Evolutionary conservation across 2,797 vertebrate genomes (phyloP).

Genomic region (Urocyon cinereoargenteus): DNA sequence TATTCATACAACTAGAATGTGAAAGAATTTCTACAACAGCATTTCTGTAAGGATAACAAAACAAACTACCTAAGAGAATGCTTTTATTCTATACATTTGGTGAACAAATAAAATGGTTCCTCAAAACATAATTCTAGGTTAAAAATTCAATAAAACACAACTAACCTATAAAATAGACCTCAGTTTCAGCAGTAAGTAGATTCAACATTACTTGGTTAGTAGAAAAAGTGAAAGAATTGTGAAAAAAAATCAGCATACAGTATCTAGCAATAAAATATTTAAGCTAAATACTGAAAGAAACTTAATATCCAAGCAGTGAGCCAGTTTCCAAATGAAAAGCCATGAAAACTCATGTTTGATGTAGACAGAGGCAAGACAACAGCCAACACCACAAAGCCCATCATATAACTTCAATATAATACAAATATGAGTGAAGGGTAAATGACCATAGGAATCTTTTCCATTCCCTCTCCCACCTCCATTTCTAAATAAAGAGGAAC

Average conservation of each 20-base stretch:
- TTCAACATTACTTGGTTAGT: constrained; percentile 7
- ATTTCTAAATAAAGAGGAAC: constrained; percentile 71
- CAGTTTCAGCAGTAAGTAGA: constrained; percentile 2
- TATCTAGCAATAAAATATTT: constrained; percentile 18
- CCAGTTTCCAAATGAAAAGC: not conserved
- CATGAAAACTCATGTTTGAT: constrained; percentile 36
- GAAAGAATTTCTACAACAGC: not conserved
- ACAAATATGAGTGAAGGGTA: not conserved
- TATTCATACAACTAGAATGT: constrained; percentile 34
- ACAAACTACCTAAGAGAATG: constrained; percentile 26
- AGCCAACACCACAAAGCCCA: not conserved
- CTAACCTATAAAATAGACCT: not conserved
- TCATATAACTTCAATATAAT: not conserved
- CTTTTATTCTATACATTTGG: constrained; percentile 41
- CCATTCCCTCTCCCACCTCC: not conserved
- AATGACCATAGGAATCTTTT: not conserved
- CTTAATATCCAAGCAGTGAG: constrained; percentile 7
- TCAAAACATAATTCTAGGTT: constrained; percentile 12
- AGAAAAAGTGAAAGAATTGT: constrained; percentile 17
- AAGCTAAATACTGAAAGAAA: constrained; percentile 35
- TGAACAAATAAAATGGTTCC: constrained; percentile 41
- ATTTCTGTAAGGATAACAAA: constrained; percentile 44
- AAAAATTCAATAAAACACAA: constrained; percentile 54
- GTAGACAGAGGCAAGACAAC: not conserved
- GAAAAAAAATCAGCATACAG: not conserved